These are phyloP conservation scores for Hemitrygon akajei DNA, from an alignment of 2,797 vertebrate genomes.

Conservation along the genomic window DNA sequence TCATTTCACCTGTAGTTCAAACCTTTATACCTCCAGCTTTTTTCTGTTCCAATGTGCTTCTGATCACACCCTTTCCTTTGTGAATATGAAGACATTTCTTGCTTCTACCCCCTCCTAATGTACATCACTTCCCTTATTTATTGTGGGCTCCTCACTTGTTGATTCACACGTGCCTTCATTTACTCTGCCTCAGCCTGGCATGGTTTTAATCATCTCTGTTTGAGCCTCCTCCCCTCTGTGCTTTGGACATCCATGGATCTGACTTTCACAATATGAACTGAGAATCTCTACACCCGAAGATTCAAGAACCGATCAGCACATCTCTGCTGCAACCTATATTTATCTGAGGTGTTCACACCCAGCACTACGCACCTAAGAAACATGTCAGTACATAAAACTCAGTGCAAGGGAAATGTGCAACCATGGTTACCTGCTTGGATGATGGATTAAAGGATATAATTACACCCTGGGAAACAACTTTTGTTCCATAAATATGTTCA, in stretches of 20 bases:
- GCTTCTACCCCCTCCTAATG: too few species aligned
- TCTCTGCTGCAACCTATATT: conserved; percentile 76
- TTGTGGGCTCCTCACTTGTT: too few species aligned
- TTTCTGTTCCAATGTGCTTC: too few species aligned
- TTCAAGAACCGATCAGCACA: conserved; percentile 76
- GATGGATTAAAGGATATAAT: conserved; percentile 86
- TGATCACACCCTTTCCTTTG: too few species aligned
- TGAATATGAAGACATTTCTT: too few species aligned
- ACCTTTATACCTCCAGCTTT: too few species aligned
- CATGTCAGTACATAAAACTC: conserved; percentile 86
- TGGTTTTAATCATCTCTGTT: background rate
- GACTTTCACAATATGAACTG: conserved; percentile 87
- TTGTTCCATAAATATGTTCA: conserved; percentile 85
- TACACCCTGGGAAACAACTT: conserved; percentile 69
- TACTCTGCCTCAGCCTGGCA: background rate
- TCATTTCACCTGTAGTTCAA: too few species aligned
- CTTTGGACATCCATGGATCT: conserved; percentile 79
- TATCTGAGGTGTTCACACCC: conserved; percentile 88
- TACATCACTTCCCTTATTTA: too few species aligned
- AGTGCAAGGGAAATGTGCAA: conserved; percentile 79
- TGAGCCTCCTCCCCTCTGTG: background rate
- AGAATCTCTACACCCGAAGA: conserved; percentile 86
- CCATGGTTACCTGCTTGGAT: conserved; percentile 90
- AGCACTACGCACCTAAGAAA: conserved; percentile 77
- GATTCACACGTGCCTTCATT: background rate